Evolutionary conservation across 2,113 vertebrate species (phyloP).

Genomic region (Lophius piscatorius): DNA sequence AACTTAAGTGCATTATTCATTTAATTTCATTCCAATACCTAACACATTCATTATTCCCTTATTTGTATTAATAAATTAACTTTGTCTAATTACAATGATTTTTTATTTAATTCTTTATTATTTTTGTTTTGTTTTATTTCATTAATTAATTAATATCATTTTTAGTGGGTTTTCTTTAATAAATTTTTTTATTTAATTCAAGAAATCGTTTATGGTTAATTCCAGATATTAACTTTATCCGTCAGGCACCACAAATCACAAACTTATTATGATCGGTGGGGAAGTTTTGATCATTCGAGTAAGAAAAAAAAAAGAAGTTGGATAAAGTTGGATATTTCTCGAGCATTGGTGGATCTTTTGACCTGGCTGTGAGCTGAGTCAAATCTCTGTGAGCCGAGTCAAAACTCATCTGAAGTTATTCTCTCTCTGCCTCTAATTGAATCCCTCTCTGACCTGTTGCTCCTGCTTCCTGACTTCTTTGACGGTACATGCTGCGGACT

Average conservation of each 20-base stretch:
- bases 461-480: constrained; percentile 18
- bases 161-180: too few species aligned
- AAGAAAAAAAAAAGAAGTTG: constrained; percentile 15
- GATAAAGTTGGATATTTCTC: background rate
- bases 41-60: too few species aligned
- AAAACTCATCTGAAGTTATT: constrained; percentile 8
- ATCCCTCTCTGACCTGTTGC: constrained; percentile 13
- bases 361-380: constrained; percentile 19
- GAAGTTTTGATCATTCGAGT: background rate
- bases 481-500: background rate
- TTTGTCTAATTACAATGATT: too few species aligned
- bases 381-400: constrained; percentile 21
- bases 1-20: too few species aligned
- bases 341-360: background rate
- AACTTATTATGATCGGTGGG: background rate
- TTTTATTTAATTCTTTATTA: too few species aligned
- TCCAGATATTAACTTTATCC: background rate
- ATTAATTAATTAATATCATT: too few species aligned
- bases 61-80: too few species aligned
- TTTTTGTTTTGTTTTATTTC: too few species aligned
- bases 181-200: too few species aligned
- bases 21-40: too few species aligned
- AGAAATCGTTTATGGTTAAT: background rate
- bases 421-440: constrained; percentile 5
- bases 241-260: background rate